These are phyloP conservation scores for Eupithecia tripunctaria DNA, from an alignment of 2,888 invertebrate genomes.

Conservation along the genomic window DNA sequence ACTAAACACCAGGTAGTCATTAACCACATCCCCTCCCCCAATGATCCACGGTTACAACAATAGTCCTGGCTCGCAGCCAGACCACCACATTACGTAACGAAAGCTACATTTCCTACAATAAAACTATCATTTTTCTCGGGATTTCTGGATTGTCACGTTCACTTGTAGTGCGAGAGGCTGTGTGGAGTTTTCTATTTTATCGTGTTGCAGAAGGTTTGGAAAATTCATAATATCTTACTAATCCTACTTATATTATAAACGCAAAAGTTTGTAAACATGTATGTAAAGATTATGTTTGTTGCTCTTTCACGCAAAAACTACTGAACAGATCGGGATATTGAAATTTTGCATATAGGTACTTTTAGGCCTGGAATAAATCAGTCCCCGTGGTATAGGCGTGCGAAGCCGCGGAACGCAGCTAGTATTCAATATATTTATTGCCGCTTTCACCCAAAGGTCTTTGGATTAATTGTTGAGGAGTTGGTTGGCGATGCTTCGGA, in stretches of 20 bases:
- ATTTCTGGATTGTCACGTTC: conserved; percentile 25
- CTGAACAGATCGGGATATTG: too few species aligned
- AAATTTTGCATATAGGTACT: too few species aligned
- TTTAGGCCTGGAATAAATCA: too few species aligned
- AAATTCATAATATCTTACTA: too few species aligned
- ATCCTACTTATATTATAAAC: too few species aligned
- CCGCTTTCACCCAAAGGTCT: background rate
- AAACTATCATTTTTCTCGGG: conserved; percentile 27
- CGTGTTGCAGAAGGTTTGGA: background rate
- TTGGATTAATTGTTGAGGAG: background rate
- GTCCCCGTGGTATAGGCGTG: too few species aligned
- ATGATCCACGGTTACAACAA: conserved; percentile 36
- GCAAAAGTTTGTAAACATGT: too few species aligned
- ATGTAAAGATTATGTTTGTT: too few species aligned
- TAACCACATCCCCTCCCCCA: conserved; percentile 27
- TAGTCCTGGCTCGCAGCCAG: conserved; percentile 40
- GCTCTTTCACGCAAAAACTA: too few species aligned
- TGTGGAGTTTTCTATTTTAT: background rate
- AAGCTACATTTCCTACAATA: conserved; percentile 38
- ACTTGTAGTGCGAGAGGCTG: conserved; percentile 14
- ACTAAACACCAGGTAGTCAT: conserved; percentile 19
- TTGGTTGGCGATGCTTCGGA: background rate
- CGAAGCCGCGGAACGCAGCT: too few species aligned
- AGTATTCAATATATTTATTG: too few species aligned
- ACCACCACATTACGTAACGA: conserved; percentile 32